phyloP scores from a whole-genome alignment of 2,888 invertebrate species.

The Mycogona germanica region DNA sequence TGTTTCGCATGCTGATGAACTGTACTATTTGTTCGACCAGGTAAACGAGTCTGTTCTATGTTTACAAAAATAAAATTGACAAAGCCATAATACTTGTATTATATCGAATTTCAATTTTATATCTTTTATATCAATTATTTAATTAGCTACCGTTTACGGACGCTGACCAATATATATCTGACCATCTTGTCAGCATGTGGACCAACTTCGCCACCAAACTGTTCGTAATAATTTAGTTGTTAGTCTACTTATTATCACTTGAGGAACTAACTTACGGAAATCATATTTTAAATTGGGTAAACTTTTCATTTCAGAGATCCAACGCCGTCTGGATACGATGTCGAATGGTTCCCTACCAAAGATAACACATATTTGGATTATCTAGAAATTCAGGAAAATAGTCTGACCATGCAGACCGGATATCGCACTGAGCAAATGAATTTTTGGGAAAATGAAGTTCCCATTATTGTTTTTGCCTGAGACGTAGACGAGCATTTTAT shows the following conservation, averaged over 20 bases:
- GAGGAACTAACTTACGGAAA: not conserved
- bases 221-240: too few relatives aligned
- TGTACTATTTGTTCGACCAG: slow-evolving; percentile 5
- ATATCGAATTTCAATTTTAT: too few relatives aligned
- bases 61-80: too few relatives aligned
- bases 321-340: not conserved
- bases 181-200: slow-evolving; percentile 2
- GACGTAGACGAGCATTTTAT: too few relatives aligned
- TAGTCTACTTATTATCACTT: too few relatives aligned
- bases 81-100: too few relatives aligned
- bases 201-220: not conserved
- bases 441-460: slow-evolving; percentile 10
- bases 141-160: not conserved
- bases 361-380: slow-evolving; percentile 3
- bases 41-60: too few relatives aligned
- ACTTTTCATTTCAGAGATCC: not conserved
- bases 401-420: not conserved
- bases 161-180: not conserved
- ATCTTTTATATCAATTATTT: too few relatives aligned
- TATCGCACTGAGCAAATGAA: slow-evolving; percentile 5
- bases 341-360: slow-evolving; percentile 1
- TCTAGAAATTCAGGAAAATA: not conserved
- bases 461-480: not conserved
- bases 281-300: not conserved
- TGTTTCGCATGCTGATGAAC: slow-evolving; percentile 1